A percentile compares a stretch with the other conserved stretches of the same genome.
Evolutionary conservation across 2,797 vertebrate genomes (phyloP).

Genomic region (Amazonetta brasiliensis): DNA sequence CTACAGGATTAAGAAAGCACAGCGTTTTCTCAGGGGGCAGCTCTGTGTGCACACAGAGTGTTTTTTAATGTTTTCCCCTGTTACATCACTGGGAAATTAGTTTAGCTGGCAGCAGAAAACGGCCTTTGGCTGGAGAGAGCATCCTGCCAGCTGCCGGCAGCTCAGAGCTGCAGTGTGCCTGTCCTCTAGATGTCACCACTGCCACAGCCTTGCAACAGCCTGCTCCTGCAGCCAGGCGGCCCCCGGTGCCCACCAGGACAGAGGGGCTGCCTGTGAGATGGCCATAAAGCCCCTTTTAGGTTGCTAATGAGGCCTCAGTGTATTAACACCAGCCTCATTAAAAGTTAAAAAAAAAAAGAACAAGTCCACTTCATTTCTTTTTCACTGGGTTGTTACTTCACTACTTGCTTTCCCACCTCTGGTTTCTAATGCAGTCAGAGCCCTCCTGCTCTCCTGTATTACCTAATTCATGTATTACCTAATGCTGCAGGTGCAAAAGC

Average conservation of each 20-base stretch:
- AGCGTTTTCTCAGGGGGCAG: background rate
- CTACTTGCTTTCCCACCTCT: background rate
- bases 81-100: fast-evolving
- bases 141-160: background rate
- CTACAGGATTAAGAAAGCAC: background rate
- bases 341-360: background rate
- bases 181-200: constrained; percentile 67
- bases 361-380: background rate
- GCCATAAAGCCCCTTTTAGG: fast-evolving
- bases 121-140: background rate
- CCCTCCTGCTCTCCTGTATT: background rate
- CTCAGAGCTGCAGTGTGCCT: background rate
- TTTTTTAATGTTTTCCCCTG: background rate
- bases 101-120: background rate
- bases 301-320: background rate
- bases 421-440: background rate
- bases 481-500: background rate
- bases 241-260: background rate
- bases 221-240: background rate
- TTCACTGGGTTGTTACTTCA: background rate
- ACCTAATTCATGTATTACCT: no score
- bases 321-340: background rate
- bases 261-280: background rate
- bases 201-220: background rate
- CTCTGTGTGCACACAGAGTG: fast-evolving